These are phyloP conservation scores for Agapornis canus DNA, from an alignment of 2,797 vertebrate genomes.

Conservation along the genomic window DNA sequence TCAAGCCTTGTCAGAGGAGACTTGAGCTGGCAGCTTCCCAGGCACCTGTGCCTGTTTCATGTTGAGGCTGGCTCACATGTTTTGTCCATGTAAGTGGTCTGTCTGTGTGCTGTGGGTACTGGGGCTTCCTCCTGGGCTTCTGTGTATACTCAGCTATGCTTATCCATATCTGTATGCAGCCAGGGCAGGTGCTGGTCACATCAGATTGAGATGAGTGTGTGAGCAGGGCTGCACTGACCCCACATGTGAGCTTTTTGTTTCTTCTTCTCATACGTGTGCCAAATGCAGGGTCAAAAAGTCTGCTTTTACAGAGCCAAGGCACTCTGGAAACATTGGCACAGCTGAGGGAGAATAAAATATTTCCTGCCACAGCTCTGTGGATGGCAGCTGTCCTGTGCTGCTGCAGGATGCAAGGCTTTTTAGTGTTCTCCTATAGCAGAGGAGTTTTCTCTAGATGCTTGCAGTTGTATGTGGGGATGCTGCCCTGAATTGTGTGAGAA, in stretches of 20 bases:
- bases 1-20: accelerated
- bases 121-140: neutral
- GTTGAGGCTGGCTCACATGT: neutral
- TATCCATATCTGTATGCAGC: accelerated
- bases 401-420: neutral
- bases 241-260: accelerated
- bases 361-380: neutral
- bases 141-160: accelerated
- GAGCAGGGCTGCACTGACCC: neutral
- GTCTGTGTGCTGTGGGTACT: neutral
- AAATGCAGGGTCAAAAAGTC: neutral
- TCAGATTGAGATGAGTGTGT: accelerated
- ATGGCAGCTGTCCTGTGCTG: neutral
- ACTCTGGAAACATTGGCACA: conserved; percentile 23
- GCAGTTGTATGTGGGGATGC: accelerated
- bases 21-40: neutral
- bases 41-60: too few species aligned
- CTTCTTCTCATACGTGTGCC: accelerated
- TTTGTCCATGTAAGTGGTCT: accelerated
- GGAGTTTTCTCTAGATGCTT: neutral
- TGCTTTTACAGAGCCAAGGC: neutral
- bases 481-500: neutral
- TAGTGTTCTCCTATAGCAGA: neutral
- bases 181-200: neutral
- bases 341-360: neutral